Evolutionary conservation across 2,888 invertebrate genomes (phyloP), one percentile per base, ranked within the genome.

Genomic region (Mimachlamys varia): DNA sequence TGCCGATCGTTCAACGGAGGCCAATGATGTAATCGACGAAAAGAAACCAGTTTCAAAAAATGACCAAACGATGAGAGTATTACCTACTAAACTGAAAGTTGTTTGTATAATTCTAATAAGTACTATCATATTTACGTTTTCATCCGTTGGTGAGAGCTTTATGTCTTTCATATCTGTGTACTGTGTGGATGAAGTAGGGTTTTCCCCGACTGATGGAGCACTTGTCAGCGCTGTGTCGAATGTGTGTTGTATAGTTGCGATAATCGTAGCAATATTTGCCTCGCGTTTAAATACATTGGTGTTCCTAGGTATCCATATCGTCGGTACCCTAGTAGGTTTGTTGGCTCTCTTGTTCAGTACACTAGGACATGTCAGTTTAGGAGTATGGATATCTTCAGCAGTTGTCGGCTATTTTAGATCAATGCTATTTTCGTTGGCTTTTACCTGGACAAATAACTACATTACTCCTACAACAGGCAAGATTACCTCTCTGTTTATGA

Each of bases 21-120:
- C 4, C 5, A 76, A 10, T 10, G 17, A 76, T 15, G 5, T 27
- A 76, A n/a, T 7, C 7, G 27, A 76, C 5, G 62, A 76, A n/a
- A 27, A 4, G 19, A 13, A 19, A 55, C 55, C 55, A 55, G n/a
- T n/a, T n/a, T n/a, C n/a, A n/a, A n/a, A n/a, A n/a, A n/a, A n/a
- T n/a, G n/a, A n/a, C n/a, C n/a, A n/a, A n/a, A n/a, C n/a, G n/a
- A n/a, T n/a, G n/a, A 55, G 55, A 19, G 55, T 55, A 10, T 76
- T 76, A 27, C 62, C 62, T 76, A n/a, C 62, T 76, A 76, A 76
- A n/a, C 62, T 76, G 62, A 76, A 76, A 76, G n/a, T 27, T 4
- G 0, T 76, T 27, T 27, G 7, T 76, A 5, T 76, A 2, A 7
- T 76, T 15, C 13, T 76, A 13, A 27, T 76, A 27, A 27, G 27